Evolutionary conservation across 53 echinoderm and acorn worm species (phyloP).

Genomic region (Pentamera pediparva): DNA sequence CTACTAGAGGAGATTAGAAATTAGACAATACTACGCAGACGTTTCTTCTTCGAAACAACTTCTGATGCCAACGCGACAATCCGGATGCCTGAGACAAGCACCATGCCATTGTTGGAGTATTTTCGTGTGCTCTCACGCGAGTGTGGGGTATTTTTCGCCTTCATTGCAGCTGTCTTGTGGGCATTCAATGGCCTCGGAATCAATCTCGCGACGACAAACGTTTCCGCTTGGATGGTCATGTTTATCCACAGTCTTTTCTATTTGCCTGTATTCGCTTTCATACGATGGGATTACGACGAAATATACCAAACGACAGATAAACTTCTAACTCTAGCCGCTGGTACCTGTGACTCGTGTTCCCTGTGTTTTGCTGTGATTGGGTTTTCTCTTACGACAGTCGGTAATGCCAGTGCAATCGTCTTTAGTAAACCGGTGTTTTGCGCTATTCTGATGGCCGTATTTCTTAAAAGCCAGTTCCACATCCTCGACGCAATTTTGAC

Average conservation of each 20-base stretch:
- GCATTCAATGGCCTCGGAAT: not conserved
- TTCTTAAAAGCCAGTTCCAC: not conserved
- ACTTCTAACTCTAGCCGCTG: not conserved
- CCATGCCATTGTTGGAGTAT: too few species aligned
- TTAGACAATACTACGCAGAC: too few species aligned
- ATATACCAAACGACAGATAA: not conserved
- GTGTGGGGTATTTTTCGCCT: not conserved
- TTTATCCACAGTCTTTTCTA: not conserved
- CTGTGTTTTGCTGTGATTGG: not conserved
- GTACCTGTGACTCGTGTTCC: not conserved
- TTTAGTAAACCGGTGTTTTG: slow-evolving; percentile 12
- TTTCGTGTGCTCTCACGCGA: too few species aligned
- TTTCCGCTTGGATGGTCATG: not conserved
- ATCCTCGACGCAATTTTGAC: not conserved
- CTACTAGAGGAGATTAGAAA: too few species aligned
- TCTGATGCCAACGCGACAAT: too few species aligned
- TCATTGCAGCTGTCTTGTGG: not conserved
- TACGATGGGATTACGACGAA: not conserved
- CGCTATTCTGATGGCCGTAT: not conserved
- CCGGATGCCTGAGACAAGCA: too few species aligned
- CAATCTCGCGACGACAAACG: not conserved
- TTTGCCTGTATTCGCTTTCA: not conserved
- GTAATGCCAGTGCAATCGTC: not conserved
- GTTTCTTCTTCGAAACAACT: too few species aligned
- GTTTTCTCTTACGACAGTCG: not conserved